Evolutionary conservation across 92 coral and sea anemone genomes (phyloP).

Genomic region (Paramuricea clavata): DNA sequence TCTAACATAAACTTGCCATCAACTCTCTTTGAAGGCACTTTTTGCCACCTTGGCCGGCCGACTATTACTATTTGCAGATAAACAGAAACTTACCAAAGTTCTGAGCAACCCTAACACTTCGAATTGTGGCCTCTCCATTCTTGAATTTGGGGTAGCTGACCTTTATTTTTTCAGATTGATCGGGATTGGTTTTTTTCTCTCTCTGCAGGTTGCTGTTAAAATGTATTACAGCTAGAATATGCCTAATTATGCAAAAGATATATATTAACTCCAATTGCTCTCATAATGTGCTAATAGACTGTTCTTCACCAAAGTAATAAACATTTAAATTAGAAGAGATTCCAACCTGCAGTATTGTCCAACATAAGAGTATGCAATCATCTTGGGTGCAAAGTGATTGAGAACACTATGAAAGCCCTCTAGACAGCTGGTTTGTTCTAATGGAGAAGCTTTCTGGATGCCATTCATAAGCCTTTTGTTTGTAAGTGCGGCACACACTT

Average conservation of each 20-base stretch:
- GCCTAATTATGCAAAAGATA: constrained; percentile 10
- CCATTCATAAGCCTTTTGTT: constrained; percentile 49
- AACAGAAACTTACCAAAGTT: constrained; percentile 5
- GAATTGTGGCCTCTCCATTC: background rate
- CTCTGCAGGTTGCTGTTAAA: constrained; percentile 40
- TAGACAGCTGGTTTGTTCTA: constrained; percentile 66
- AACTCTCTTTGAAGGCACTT: too few species aligned
- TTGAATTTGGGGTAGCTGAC: background rate
- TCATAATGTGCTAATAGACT: too few species aligned
- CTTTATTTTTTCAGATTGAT: too few species aligned
- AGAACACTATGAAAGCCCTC: constrained; percentile 65
- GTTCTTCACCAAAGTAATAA: background rate
- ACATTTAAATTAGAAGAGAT: background rate
- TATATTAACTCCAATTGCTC: background rate
- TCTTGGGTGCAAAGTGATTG: constrained; percentile 69
- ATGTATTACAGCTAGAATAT: constrained; percentile 61
- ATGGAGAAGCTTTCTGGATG: constrained; percentile 63
- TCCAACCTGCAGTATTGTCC: constrained; percentile 69
- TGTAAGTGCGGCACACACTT: constrained; percentile 46
- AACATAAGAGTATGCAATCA: constrained; percentile 67
- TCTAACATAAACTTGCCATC: too few species aligned
- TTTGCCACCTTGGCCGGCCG: too few species aligned
- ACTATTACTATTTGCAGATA: too few species aligned
- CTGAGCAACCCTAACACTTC: background rate
- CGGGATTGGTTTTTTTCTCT: background rate